Evolutionary conservation across 2,797 vertebrate species (phyloP).

Genomic region (Smutsia gigantea): DNA sequence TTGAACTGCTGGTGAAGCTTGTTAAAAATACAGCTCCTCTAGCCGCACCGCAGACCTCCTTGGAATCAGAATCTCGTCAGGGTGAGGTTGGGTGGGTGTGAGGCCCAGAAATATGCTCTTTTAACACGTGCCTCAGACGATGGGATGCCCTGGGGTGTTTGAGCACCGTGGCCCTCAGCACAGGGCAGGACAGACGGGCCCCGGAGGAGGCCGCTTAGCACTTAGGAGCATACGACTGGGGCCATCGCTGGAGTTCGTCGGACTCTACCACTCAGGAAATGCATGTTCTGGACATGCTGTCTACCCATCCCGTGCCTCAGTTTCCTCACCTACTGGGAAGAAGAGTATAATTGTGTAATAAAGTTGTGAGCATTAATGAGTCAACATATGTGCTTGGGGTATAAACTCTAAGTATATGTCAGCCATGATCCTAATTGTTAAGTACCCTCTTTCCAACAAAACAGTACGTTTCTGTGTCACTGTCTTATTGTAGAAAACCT

Average conservation of each 20-base stretch:
- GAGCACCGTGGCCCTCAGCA: background rate
- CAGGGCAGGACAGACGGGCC: background rate
- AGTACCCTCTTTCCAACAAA: background rate
- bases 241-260: background rate
- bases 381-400: background rate
- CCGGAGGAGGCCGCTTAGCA: background rate
- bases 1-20: constrained; percentile 1
- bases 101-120: background rate
- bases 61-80: background rate
- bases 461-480: background rate
- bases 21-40: background rate
- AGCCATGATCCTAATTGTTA: background rate
- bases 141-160: background rate
- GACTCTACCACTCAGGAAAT: background rate
- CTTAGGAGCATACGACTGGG: background rate
- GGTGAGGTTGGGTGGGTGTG: background rate
- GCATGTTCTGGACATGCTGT: background rate
- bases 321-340: background rate
- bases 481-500: background rate
- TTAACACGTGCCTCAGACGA: background rate
- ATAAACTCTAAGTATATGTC: background rate
- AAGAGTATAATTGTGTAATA: background rate
- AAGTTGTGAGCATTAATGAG: background rate
- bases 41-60: background rate
- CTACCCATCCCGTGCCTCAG: background rate